Base-by-base conservation (phyloP, 1,140 invertebrate species). In the Lineus longissimus region DNA sequence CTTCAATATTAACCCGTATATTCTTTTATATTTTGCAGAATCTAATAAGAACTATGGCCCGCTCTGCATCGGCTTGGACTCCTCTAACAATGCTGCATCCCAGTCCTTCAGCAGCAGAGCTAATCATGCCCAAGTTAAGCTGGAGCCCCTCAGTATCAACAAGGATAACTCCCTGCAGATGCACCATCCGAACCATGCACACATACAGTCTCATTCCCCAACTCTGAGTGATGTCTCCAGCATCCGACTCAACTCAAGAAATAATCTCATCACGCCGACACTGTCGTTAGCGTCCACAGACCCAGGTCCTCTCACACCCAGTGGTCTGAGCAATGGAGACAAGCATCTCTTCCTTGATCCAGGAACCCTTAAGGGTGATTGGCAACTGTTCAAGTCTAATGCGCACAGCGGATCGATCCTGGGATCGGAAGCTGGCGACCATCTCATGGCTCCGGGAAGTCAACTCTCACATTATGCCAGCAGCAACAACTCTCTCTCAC, bases 201-300 rank as follows among this genome's bases (percentile, higher is more conserved):
- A 67, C 9, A 60, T 76, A n/a, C 70, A 76, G 55, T 76, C 68
- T 1, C 68, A 73, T 54, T 77, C 79, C 0, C 78, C 79, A 2
- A 76, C 79, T 17, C 77, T 74, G 1, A 80, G 76, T 66, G 79
- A 81, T 41, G 64, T 78, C 19, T 79, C 79, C 40, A 78, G 69
- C 55, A 79, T 81, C 29, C 64, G 67, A 45, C 65, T 69, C 62
- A 63, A 62, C 22, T 67, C 67, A 43, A 59, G 73, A 40, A 69
- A 71, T 47, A 60, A 63, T 25, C 36, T 66, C 1, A 64, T 68
- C 61, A 74, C 75, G 13, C 74, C 74, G 29, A 60, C 69, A 4
- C 45, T 67, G 40, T 70, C 72, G 30, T 54, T 70, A 31, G 47
- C 61, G n/a, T 67, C 66, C 2, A 61, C 54, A 31, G 65, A 68